These are phyloP conservation scores for Loripinus fragilis DNA, from an alignment of 2,888 invertebrate species.

Conservation along the genomic window DNA sequence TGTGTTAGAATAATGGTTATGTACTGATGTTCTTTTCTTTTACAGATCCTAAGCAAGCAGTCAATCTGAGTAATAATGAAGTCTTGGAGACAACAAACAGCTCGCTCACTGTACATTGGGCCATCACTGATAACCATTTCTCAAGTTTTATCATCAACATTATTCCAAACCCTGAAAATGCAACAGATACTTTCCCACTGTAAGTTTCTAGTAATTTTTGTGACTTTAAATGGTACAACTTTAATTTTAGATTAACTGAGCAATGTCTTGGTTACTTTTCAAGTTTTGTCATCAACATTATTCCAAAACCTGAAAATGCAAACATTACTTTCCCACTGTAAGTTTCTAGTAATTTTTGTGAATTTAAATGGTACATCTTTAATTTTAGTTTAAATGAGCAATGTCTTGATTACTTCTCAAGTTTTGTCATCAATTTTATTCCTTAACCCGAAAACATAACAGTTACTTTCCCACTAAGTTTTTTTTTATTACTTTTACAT, in stretches of 20 bases:
- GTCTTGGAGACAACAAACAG: constrained; percentile 42
- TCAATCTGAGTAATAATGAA: constrained; percentile 31
- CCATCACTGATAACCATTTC: constrained; percentile 23
- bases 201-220: no score
- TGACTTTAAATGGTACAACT: no score
- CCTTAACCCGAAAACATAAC: constrained; percentile 30
- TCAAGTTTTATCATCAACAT: constrained; percentile 45
- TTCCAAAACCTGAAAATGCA: constrained; percentile 28
- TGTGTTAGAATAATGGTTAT: no score
- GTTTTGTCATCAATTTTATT: constrained; percentile 37
- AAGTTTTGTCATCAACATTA: constrained; percentile 40
- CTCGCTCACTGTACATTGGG: constrained; percentile 57
- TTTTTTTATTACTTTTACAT: no score
- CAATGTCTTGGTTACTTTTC: no score
- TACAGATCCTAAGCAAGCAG: constrained; percentile 44
- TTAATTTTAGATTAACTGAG: no score
- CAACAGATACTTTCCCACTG: constrained; percentile 37
- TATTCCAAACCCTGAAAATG: constrained; percentile 27
- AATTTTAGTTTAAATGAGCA: no score
- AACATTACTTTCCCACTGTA: constrained; percentile 44
- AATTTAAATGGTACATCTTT: no score
- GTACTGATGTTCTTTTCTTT: not conserved
- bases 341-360: no score
- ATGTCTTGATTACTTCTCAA: no score
- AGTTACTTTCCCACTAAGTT: constrained; percentile 37